Evolutionary conservation across 2,797 vertebrate species (phyloP).

Genomic region (Petrocephalus sullivani): DNA sequence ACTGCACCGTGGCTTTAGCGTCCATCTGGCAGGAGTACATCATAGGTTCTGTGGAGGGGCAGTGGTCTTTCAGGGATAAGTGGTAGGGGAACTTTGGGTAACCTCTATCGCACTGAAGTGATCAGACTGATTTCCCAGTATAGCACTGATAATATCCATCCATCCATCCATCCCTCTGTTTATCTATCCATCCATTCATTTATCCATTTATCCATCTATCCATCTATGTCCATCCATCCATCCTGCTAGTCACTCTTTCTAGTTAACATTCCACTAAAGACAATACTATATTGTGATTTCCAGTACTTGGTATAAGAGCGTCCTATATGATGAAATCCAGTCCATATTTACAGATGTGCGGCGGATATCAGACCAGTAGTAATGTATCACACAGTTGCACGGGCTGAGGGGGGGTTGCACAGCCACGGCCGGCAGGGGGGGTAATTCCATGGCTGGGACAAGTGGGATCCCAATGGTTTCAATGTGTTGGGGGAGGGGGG

Average conservation of each 20-base stretch:
- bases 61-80: background rate
- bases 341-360: background rate
- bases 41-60: conserved; percentile 19
- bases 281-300: background rate
- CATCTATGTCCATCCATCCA: background rate
- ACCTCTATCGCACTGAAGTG: background rate
- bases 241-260: background rate
- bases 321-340: background rate
- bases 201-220: background rate
- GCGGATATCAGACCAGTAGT: background rate
- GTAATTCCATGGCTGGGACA: background rate
- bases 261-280: background rate
- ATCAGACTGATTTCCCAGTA: background rate
- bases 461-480: background rate
- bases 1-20: background rate
- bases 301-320: background rate
- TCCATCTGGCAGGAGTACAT: conserved; percentile 19
- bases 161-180: background rate
- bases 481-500: background rate
- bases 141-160: background rate
- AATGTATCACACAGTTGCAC: background rate
- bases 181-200: background rate
- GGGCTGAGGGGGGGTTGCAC: background rate
- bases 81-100: background rate
- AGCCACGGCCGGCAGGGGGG: no score